Conservation (phyloP, 30 jellyfish, hydroid and myxozoan species). For the Aurelia coerulea region DNA sequence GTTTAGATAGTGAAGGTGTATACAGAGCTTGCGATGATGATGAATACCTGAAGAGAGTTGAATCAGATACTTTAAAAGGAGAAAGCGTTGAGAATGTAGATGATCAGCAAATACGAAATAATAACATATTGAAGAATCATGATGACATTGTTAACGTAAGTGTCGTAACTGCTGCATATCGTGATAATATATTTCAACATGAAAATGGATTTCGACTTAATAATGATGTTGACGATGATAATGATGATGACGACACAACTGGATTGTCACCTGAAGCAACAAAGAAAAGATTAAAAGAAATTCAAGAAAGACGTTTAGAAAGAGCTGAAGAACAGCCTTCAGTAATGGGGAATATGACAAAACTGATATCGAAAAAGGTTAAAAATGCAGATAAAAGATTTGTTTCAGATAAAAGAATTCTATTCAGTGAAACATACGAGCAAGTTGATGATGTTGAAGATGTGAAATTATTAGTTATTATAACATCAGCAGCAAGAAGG, state of each 20-base stretch:
- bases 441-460: slow-evolving; percentile 49
- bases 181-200: background rate
- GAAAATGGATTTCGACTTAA: background rate
- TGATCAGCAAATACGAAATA: background rate
- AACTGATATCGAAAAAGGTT: slow-evolving; percentile 23
- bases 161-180: no score
- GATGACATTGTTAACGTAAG: background rate
- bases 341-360: slow-evolving; percentile 32
- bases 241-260: background rate
- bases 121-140: background rate
- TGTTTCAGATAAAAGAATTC: slow-evolving; percentile 60
- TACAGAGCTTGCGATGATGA: slow-evolving; percentile 49
- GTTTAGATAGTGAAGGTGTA: slow-evolving; percentile 59
- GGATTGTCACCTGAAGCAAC: background rate
- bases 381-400: slow-evolving; percentile 46
- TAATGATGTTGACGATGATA: background rate
- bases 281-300: background rate
- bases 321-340: slow-evolving; percentile 28
- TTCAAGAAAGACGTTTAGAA: slow-evolving; percentile 1
- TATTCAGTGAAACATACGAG: slow-evolving; percentile 58
- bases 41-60: background rate
- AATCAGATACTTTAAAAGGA: background rate
- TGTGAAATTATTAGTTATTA: slow-evolving; percentile 62
- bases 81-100: background rate
- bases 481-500: slow-evolving; percentile 48